Conservation (phyloP, 1,140 invertebrate genomes). For the Cyrtorhinus lividipennis region DNA sequence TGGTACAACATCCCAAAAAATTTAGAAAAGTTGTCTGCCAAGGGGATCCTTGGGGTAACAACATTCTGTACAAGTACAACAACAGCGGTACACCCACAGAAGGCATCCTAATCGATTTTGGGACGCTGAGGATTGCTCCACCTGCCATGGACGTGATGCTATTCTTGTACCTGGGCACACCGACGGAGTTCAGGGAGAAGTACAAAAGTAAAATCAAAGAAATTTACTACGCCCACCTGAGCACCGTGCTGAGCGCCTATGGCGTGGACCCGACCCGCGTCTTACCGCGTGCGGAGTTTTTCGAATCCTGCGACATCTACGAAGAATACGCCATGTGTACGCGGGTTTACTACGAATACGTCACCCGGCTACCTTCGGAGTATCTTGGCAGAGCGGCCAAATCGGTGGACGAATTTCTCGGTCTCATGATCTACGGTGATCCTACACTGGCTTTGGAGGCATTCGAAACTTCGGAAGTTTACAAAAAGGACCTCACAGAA, state of each 20-base stretch:
- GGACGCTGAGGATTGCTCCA: conserved; percentile 4
- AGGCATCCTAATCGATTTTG: conserved; percentile 11
- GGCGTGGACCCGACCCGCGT: not conserved
- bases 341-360: conserved; percentile 5
- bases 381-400: not conserved
- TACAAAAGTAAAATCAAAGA: not conserved
- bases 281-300: not conserved
- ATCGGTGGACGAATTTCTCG: not conserved
- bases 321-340: conserved; percentile 2
- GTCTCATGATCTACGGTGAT: conserved; percentile 5
- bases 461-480: not conserved
- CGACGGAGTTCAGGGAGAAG: not conserved
- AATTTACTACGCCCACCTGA: not conserved
- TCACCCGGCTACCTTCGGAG: conserved; percentile 2
- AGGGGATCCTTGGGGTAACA: conserved; percentile 5
- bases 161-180: conserved; percentile 10
- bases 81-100: not conserved
- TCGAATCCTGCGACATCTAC: conserved; percentile 6
- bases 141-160: conserved; percentile 14
- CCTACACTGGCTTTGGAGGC: not conserved
- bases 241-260: not conserved
- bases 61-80: conserved; percentile 13
- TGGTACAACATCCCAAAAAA: not conserved
- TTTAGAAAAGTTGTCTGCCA: conserved; percentile 11
- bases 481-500: not conserved